Evolutionary conservation across 2,888 invertebrate genomes (phyloP).

Genomic region (Chloromyia formosa): DNA sequence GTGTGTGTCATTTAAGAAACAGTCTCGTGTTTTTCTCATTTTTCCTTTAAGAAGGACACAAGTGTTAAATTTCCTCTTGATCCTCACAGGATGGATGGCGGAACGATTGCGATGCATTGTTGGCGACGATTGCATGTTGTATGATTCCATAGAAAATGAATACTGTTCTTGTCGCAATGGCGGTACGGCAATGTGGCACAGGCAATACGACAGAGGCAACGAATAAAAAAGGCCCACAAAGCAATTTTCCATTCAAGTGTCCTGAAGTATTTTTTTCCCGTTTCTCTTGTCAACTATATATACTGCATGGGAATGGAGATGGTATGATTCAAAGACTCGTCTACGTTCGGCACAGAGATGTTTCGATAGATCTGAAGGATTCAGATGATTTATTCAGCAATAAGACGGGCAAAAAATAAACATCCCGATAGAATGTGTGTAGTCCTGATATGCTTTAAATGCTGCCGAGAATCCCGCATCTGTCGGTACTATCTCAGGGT

Average conservation of each 20-base stretch:
- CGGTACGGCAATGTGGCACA: neutral
- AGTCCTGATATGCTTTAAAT: too few relatives aligned
- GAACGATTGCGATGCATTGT: conserved; percentile 1
- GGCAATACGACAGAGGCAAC: neutral
- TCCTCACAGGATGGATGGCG: conserved; percentile 3
- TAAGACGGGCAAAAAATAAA: too few relatives aligned
- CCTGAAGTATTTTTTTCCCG: neutral
- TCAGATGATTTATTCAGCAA: too few relatives aligned
- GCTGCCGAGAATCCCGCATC: too few relatives aligned
- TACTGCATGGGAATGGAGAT: neutral
- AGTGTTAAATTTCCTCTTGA: conserved; percentile 43
- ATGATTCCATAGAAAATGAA: neutral
- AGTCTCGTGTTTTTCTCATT: conserved; percentile 18
- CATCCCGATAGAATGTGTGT: too few relatives aligned
- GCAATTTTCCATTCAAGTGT: conserved; percentile 37
- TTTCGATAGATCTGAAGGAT: too few relatives aligned
- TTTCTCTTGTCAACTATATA: neutral
- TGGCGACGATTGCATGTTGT: neutral
- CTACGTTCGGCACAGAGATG: too few relatives aligned
- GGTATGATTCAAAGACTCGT: too few relatives aligned
- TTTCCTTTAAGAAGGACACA: conserved; percentile 29
- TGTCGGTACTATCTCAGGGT: too few relatives aligned
- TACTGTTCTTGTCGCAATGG: conserved; percentile 5
- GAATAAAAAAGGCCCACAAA: conserved; percentile 10
- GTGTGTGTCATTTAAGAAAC: neutral